Base-by-base conservation (phyloP, 2,888 invertebrate genomes). In the Tethea ocularis region DNA sequence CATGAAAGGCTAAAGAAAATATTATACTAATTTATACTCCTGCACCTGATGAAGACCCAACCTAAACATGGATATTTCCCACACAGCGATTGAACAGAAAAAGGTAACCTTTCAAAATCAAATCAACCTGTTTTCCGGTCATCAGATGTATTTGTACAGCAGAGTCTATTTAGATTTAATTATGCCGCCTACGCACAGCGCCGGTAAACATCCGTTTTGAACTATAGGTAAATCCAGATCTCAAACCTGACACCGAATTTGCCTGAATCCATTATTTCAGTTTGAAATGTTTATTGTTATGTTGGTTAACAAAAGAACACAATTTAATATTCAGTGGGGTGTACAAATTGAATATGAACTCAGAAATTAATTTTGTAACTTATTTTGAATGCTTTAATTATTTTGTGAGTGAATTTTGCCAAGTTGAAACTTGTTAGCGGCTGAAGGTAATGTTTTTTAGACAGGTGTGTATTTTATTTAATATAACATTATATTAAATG, bases 291-390 rank as follows among this genome's bases (percentile, higher is more conserved):
- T 36, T 33, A 33, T 33, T 33, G 33, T 33, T 13, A 24, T 36
- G 33, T 20, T 54, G 11, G 20, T 20, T 33, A 53, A 54, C 54
- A 54, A 54, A 53, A 33, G 54, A 33, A 54, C 54, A 54, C 33
- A 54, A 54, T 54, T 54, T 33, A 20, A 46, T 46, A 54, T 36
- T 20, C 20, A 22, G 33, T 20, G 22, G 22, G 36, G 33, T 33
- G 33, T 33, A 38, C 38, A 57, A 51, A 51, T 68, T 67, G 63
- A 64, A 67, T 60, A 62, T 62, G 69, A 68, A 67, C 68, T 61
- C 64, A 58, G 65, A 77, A 80, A 78, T 79, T 81, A 81, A 78
- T 82, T n/a, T 80, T 71, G 61, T 57, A 77, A 77, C 70, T 78
- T 71, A 76, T 76, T 66, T 72, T 71, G 66, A 69, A 74, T 68